A percentile compares a stretch with the other conserved stretches of the same genome.
Evolutionary conservation across 2,888 invertebrate genomes (phyloP).

Genomic region (Rhopalosiphum nymphaeae): DNA sequence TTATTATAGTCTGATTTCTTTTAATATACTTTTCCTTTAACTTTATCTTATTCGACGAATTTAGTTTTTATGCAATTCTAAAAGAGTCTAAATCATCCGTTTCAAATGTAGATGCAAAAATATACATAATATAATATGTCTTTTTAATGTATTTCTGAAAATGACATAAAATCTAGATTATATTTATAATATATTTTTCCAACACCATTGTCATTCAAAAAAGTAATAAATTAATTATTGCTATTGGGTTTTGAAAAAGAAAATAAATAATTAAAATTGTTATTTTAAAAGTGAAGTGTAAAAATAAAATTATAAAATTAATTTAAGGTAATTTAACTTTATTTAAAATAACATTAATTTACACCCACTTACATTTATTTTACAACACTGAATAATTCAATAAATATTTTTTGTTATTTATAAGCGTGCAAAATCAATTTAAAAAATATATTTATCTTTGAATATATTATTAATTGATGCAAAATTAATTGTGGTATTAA

Average conservation of each 20-base stretch:
- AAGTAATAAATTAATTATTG: not conserved
- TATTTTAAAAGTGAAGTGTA: not conserved
- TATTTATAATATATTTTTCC: not conserved
- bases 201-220: not conserved
- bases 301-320: not conserved
- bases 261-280: not conserved
- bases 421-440: not conserved
- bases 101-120: not conserved
- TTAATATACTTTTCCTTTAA: not conserved
- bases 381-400: not conserved
- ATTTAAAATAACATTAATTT: not conserved
- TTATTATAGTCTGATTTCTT: not conserved
- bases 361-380: not conserved
- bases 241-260: not conserved
- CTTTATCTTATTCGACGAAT: not conserved
- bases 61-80: not conserved
- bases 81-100: not conserved
- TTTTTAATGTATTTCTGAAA: not conserved
- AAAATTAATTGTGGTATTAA: not conserved
- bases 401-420: not conserved
- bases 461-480: not conserved
- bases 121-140: not conserved
- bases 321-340: not conserved
- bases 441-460: too few species aligned
- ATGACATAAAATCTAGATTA: not conserved